Conservation (phyloP, 2,888 invertebrate species). For the Trichacis sp. region DNA sequence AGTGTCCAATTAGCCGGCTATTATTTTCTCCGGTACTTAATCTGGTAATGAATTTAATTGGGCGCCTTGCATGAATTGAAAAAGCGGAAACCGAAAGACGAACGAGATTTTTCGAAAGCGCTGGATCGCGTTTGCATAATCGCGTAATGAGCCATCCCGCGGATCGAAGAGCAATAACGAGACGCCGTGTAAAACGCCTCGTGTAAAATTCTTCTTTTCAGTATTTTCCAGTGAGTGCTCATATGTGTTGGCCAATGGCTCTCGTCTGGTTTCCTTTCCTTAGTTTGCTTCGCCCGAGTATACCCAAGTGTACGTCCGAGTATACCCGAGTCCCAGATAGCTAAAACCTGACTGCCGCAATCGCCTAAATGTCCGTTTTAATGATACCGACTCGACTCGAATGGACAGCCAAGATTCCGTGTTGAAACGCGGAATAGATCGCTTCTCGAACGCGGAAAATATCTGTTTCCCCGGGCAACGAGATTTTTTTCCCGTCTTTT, state of each 20-base stretch:
- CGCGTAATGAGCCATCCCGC: conserved; percentile 41
- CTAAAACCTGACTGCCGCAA: conserved; percentile 13
- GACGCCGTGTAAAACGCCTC: conserved; percentile 55
- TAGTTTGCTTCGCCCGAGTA: conserved; percentile 26
- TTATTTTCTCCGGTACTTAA: conserved; percentile 31
- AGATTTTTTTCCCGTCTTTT: too few relatives aligned
- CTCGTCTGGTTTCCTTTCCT: conserved; percentile 37
- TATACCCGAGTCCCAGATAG: conserved; percentile 26
- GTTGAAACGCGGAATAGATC: background rate
- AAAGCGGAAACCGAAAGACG: conserved; percentile 16
- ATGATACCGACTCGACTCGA: conserved; percentile 11
- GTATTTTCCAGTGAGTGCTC: conserved; percentile 66
- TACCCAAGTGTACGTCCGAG: too few relatives aligned
- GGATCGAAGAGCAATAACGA: conserved; percentile 38
- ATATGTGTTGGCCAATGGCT: conserved; percentile 65
- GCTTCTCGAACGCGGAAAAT: background rate
- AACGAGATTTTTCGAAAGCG: conserved; percentile 27
- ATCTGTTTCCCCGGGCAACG: background rate
- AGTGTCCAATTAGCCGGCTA: conserved; percentile 46
- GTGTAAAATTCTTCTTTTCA: conserved; percentile 65
- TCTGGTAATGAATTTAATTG: conserved; percentile 52
- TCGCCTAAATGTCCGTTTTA: conserved; percentile 24
- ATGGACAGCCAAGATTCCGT: conserved; percentile 1
- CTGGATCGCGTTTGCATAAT: conserved; percentile 42
- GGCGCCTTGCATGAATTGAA: conserved; percentile 16